Conservation (phyloP, 2,797 vertebrate genomes). For the Sandelia bainsii region DNA sequence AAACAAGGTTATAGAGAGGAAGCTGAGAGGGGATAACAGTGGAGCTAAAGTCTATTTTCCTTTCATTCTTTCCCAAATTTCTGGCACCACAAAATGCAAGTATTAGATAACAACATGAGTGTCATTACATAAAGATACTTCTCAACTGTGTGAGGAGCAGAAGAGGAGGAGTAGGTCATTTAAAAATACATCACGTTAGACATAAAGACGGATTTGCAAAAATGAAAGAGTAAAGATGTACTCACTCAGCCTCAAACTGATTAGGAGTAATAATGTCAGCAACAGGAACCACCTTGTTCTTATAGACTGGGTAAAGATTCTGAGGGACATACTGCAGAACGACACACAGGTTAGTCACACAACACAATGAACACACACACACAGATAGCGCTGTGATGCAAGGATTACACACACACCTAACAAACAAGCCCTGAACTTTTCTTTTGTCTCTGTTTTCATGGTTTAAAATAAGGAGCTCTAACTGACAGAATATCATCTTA, state of each 20-base stretch:
- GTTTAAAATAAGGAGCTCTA: not conserved
- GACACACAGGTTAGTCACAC: constrained; percentile 13
- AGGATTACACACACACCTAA: not conserved
- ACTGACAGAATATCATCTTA: constrained; percentile 26
- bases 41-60: not conserved
- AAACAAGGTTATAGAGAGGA: not conserved
- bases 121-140: constrained; percentile 52
- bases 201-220: not conserved
- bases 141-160: too few species aligned
- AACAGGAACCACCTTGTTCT: constrained; percentile 94
- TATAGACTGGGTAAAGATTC: constrained; percentile 95
- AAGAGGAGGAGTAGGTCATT: not conserved
- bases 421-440: not conserved
- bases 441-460: constrained; percentile 32
- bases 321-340: constrained; percentile 92
- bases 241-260: constrained; percentile 99
- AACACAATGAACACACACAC: not conserved
- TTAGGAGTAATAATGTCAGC: constrained; percentile 98
- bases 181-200: not conserved
- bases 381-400: not conserved
- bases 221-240: constrained; percentile 41
- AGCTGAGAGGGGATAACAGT: not conserved
- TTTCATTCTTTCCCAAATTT: not conserved
- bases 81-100: not conserved
- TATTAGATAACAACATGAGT: constrained; percentile 55